Evolutionary conservation across 1,140 invertebrate genomes (phyloP), one percentile per base, ranked within the genome.

Genomic region (Pachyrhynchus sulphureomaculatus): DNA sequence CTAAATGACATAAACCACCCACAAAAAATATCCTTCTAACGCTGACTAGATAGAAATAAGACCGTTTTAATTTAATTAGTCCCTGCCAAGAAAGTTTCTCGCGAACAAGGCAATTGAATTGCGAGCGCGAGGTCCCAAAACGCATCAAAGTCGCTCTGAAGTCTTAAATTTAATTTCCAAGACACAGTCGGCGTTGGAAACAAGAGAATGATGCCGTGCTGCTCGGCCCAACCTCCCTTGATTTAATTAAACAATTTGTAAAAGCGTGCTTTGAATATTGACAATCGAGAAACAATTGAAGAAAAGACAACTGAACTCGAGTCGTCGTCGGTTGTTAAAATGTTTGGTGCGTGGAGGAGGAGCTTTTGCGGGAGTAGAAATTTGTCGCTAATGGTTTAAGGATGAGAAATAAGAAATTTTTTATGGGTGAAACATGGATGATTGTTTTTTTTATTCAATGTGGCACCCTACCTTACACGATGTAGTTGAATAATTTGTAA

Each of bases 241-340:
- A 71, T 71, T 71, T 68, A 71, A 71, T 71, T 71, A 71, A 71
- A 69, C 69, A 71, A 71, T 71, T 71, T 69, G 69, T 67, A 68
- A 71, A 69, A 69, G 69, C 69, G 69, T 71, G 69, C 62, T 63
- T 65, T 29, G 68, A 69, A 68, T 68, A 69, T 71, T 61, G 68
- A 69, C 68, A 64, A 68, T 61, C 64, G 64, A 60, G 53, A 49
- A 49, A 49, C 47, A 34, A 34, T 20, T 29, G 47, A 49, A 47
- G 44, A 47, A 47, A 47, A 32, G 44, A 24, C 44, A 47, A 47
- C 44, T 17, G 44, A 47, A 26, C 23, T 29, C 5, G 26, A 10
- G 26, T 29, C 26, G 26, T 6, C 6, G 26, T 29, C 26, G 26
- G 26, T 29, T 29, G 26, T 29, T 29, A 29, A 29, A 29, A 29